Evolutionary conservation across 2,113 vertebrate species (phyloP).

Genomic region (Megatriorchis doriae): DNA sequence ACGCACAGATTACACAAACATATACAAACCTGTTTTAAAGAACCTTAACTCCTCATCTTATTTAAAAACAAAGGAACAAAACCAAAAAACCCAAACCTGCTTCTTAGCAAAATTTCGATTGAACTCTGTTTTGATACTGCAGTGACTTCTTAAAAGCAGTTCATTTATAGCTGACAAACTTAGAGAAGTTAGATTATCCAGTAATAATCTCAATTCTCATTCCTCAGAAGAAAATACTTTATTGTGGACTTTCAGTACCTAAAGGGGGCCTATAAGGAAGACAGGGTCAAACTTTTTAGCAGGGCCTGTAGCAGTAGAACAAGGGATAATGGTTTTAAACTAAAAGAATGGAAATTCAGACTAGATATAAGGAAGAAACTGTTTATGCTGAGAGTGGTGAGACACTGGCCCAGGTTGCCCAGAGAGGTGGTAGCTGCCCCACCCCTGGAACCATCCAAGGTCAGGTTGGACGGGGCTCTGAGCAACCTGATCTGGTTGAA

Average conservation of each 20-base stretch:
- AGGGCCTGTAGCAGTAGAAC: not conserved
- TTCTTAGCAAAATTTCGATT: not conserved
- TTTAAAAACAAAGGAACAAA: not conserved
- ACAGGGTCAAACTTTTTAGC: not conserved
- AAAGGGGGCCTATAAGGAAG: not conserved
- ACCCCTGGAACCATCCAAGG: not conserved
- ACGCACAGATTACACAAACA: not conserved
- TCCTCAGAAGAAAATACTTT: not conserved
- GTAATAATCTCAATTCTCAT: no score
- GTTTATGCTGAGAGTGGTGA: not conserved
- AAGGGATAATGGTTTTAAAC: not conserved
- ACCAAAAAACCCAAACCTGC: no score
- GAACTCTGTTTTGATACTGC: not conserved
- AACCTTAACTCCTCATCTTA: not conserved
- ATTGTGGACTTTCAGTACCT: not conserved
- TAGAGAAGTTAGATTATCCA: not conserved
- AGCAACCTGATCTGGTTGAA: fast-evolving
- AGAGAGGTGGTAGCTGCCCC: not conserved
- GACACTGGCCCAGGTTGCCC: no score
- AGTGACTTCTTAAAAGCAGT: not conserved
- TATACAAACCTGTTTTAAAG: not conserved
- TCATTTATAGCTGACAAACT: fast-evolving
- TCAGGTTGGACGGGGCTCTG: not conserved
- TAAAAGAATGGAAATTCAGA: not conserved
- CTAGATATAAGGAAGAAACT: not conserved